A percentile compares a stretch with the other conserved stretches of the same genome.
phyloP scores from a whole-genome alignment of 1,140 invertebrate species.

The Trichoplusia ni region DNA sequence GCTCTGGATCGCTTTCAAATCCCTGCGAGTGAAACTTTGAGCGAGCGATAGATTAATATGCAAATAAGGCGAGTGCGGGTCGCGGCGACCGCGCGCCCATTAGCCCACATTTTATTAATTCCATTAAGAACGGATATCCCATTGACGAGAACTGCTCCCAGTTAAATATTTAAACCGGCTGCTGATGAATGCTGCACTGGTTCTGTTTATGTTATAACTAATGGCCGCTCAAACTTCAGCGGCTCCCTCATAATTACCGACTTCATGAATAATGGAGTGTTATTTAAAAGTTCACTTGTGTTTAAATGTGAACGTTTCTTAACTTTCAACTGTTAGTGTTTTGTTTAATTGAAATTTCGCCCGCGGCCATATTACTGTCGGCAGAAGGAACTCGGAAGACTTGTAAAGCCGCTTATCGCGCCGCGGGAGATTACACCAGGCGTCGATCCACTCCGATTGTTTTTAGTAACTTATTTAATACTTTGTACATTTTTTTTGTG shows the following conservation, averaged over 20 bases:
- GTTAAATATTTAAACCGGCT: not conserved
- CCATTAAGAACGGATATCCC: not conserved
- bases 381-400: not conserved
- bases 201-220: not conserved
- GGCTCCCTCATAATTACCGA: not conserved
- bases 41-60: conserved; percentile 32
- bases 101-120: conserved; percentile 1
- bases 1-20: conserved; percentile 29
- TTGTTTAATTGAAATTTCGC: not conserved
- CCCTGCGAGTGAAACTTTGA: conserved; percentile 20
- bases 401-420: not conserved
- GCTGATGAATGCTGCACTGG: not conserved
- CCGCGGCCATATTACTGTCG: not conserved
- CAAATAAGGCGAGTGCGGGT: conserved; percentile 23
- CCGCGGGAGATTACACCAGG: too few relatives aligned
- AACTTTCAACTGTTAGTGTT: not conserved
- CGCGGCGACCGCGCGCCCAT: not conserved
- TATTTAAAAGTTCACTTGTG: not conserved
- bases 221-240: not conserved
- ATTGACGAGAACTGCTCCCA: not conserved
- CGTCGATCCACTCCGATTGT: too few relatives aligned
- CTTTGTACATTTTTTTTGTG: too few relatives aligned
- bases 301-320: not conserved
- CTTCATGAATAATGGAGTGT: not conserved
- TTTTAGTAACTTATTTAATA: too few relatives aligned